Evolutionary conservation across 1,140 invertebrate genomes (phyloP).

Genomic region (Sycophila sp.): DNA sequence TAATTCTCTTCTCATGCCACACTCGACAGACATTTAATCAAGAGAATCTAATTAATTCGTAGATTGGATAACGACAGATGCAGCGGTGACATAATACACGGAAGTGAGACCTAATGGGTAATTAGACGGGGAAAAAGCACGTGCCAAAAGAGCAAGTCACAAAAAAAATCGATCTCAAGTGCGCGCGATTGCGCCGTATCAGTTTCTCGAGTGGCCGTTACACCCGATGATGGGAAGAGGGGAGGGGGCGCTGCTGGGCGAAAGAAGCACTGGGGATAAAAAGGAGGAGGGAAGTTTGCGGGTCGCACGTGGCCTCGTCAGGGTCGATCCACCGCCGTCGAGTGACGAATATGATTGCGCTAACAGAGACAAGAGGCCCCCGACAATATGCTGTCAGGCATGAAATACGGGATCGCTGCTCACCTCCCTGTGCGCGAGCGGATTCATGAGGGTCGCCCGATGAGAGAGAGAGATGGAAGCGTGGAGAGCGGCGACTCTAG

Average conservation of each 20-base stretch:
- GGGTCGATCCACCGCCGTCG: constrained; percentile 20
- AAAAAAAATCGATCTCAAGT: constrained; percentile 9
- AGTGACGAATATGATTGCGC: constrained; percentile 44
- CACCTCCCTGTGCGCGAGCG: constrained; percentile 31
- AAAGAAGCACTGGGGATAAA: background rate
- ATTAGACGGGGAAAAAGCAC: constrained; percentile 10
- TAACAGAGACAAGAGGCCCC: constrained; percentile 41
- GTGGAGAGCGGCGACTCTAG: background rate
- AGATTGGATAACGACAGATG: too few relatives aligned
- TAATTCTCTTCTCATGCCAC: too few relatives aligned
- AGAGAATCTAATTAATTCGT: too few relatives aligned
- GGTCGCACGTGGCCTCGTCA: constrained; percentile 37
- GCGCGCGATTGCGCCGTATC: constrained; percentile 17
- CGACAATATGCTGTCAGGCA: constrained; percentile 43
- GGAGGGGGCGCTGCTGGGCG: background rate
- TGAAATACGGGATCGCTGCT: constrained; percentile 44
- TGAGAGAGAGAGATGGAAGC: background rate
- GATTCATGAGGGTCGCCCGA: constrained; percentile 10
- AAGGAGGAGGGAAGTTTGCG: background rate
- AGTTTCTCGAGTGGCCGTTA: constrained; percentile 31
- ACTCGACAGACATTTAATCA: too few relatives aligned
- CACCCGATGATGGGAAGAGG: background rate
- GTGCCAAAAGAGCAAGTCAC: constrained; percentile 26
- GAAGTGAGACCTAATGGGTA: background rate
- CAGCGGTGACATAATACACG: background rate